These are phyloP conservation scores for Anolis sagrei DNA, from an alignment of 2,113 vertebrate genomes.

Conservation along the genomic window DNA sequence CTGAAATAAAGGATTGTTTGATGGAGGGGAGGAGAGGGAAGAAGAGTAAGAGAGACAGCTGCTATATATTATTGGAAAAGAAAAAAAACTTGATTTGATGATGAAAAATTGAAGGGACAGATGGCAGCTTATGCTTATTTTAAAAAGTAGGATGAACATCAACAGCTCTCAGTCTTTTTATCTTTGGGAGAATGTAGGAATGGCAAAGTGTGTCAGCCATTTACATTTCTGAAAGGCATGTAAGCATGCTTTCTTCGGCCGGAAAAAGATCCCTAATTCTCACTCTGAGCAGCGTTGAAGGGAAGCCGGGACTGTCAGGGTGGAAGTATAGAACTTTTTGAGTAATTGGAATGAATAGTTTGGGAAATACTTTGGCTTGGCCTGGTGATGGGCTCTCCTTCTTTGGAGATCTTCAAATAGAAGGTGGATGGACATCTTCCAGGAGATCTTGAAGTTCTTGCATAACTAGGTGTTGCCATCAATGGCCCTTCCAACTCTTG, in stretches of 20 bases:
- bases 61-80: slow-evolving; percentile 41
- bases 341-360: too few species aligned
- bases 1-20: slow-evolving; percentile 1
- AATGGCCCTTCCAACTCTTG: too few species aligned
- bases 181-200: background rate
- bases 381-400: too few species aligned
- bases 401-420: background rate
- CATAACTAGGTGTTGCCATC: background rate
- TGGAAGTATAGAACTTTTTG: too few species aligned
- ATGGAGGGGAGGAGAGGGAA: background rate
- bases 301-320: too few species aligned
- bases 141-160: background rate
- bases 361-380: too few species aligned
- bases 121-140: slow-evolving; percentile 31
- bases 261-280: background rate
- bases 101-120: slow-evolving; percentile 25
- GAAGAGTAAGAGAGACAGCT: background rate
- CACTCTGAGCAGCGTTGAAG: too few species aligned
- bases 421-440: background rate
- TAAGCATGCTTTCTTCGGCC: background rate
- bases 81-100: slow-evolving; percentile 39
- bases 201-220: background rate
- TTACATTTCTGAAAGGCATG: background rate
- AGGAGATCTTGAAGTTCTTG: background rate
- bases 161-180: slow-evolving; percentile 6